Percentiles rank a stretch among this genome's conserved stretches.
Conservation (phyloP, 2,888 invertebrate species). For the Megalurothrips usitatus region DNA sequence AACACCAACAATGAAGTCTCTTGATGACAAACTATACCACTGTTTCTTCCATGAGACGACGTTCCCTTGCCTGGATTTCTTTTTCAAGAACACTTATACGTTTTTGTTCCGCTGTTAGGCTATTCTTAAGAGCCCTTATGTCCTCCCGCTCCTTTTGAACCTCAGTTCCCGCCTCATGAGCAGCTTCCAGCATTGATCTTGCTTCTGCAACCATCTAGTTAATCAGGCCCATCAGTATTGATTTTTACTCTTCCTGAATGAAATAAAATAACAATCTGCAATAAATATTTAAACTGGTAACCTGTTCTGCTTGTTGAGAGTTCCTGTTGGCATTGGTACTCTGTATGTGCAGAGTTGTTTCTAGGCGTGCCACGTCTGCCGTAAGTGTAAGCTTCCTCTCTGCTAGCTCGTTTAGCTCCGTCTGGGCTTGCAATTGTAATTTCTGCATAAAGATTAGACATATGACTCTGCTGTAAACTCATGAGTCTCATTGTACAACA, state of each 20-base stretch:
- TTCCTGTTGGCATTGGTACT: background rate
- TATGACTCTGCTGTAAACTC: background rate
- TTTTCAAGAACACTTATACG: background rate
- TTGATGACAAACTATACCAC: background rate
- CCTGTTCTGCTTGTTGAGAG: slow-evolving; percentile 4
- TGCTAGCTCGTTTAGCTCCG: background rate
- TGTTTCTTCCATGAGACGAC: background rate
- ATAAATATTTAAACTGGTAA: background rate
- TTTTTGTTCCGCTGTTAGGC: background rate
- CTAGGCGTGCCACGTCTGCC: background rate
- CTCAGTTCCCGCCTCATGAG: background rate
- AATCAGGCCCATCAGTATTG: background rate
- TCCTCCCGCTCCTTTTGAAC: background rate
- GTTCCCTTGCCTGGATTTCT: background rate
- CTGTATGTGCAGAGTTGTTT: slow-evolving; percentile 5
- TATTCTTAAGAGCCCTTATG: background rate
- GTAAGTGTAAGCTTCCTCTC: background rate
- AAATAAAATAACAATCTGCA: background rate
- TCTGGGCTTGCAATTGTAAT: background rate
- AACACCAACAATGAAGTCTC: background rate
- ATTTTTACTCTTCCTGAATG: background rate
- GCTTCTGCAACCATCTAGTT: background rate
- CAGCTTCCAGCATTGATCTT: slow-evolving; percentile 1
- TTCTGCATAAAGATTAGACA: background rate
- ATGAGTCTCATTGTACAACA: background rate